These are phyloP conservation scores for Sebastes steindachneri DNA, from an alignment of 2,797 vertebrate genomes.

Conservation along the genomic window DNA sequence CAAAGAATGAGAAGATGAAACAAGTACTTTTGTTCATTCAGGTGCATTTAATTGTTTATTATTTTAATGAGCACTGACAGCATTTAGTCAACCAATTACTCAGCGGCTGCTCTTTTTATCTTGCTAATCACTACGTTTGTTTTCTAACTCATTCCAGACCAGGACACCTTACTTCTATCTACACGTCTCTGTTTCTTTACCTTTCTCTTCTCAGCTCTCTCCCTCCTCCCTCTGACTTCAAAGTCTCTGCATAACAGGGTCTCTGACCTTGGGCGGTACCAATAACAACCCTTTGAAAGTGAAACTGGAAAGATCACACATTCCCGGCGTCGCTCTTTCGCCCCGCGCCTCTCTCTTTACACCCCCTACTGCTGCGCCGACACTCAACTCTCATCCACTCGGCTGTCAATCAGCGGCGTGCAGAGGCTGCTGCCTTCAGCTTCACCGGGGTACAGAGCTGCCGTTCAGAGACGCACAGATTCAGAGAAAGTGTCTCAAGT, in stretches of 20 bases:
- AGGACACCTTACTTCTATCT: background rate
- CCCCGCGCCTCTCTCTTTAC: background rate
- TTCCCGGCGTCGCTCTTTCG: background rate
- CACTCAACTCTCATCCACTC: constrained; percentile 51
- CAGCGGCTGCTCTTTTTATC: background rate
- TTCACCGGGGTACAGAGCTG: background rate
- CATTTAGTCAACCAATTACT: constrained; percentile 9
- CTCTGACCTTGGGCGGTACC: constrained; percentile 56
- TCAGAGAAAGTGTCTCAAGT: background rate
- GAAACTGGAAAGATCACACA: constrained; percentile 54
- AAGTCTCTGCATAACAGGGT: constrained; percentile 26
- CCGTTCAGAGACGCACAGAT: background rate
- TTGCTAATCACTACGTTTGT: background rate
- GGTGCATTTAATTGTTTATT: background rate
- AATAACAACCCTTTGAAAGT: constrained; percentile 53
- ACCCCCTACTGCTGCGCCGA: constrained; percentile 15
- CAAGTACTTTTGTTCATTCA: fast-evolving
- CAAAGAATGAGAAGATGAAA: background rate
- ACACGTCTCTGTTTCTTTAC: background rate
- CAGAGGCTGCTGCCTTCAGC: constrained; percentile 23
- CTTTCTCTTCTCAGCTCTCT: background rate
- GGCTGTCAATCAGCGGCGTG: constrained; percentile 51
- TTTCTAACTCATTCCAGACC: background rate
- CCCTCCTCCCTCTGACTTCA: constrained; percentile 22
- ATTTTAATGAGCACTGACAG: background rate